These are phyloP conservation scores for Oreochromis aureus DNA, from an alignment of 2,113 vertebrate genomes.

Conservation along the genomic window DNA sequence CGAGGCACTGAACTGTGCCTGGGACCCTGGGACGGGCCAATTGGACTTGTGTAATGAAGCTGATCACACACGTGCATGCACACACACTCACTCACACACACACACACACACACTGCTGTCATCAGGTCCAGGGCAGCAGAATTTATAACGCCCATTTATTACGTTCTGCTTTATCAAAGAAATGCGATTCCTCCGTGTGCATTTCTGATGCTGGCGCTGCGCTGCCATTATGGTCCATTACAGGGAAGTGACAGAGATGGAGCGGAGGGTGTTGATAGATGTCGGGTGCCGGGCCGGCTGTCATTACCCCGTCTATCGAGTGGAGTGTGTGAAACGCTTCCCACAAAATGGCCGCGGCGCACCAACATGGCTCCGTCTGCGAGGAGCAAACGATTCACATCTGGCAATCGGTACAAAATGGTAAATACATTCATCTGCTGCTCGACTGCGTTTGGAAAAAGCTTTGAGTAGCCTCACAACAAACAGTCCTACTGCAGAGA, in stretches of 20 bases:
- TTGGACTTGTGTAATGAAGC: slow-evolving; percentile 66
- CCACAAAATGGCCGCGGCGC: slow-evolving; percentile 64
- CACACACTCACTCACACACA: neutral
- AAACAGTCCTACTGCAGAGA: neutral
- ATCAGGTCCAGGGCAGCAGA: slow-evolving; percentile 28
- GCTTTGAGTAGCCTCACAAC: neutral
- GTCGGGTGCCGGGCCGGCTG: slow-evolving; percentile 3
- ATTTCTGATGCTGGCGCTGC: slow-evolving; percentile 24
- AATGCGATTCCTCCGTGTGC: slow-evolving; percentile 30
- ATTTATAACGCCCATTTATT: slow-evolving; percentile 65
- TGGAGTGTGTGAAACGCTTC: neutral
- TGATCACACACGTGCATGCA: slow-evolving; percentile 36
- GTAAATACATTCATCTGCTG: slow-evolving; percentile 34
- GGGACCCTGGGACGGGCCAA: slow-evolving; percentile 51
- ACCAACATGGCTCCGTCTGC: slow-evolving; percentile 54
- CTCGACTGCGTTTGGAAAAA: neutral
- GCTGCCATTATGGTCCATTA: slow-evolving; percentile 57
- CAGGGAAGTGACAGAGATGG: slow-evolving; percentile 50
- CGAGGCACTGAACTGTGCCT: slow-evolving; percentile 65
- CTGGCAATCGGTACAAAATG: neutral
- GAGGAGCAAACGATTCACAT: slow-evolving; percentile 10
- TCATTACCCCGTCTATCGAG: slow-evolving; percentile 47
- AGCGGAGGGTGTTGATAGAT: slow-evolving; percentile 60
- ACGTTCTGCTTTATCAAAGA: slow-evolving; percentile 52
- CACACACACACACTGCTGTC: slow-evolving; percentile 10